Percentiles rank a stretch among this genome's conserved stretches.
These are phyloP conservation scores for Psittacus erithacus DNA, from an alignment of 2,113 vertebrate species.

Conservation along the genomic window DNA sequence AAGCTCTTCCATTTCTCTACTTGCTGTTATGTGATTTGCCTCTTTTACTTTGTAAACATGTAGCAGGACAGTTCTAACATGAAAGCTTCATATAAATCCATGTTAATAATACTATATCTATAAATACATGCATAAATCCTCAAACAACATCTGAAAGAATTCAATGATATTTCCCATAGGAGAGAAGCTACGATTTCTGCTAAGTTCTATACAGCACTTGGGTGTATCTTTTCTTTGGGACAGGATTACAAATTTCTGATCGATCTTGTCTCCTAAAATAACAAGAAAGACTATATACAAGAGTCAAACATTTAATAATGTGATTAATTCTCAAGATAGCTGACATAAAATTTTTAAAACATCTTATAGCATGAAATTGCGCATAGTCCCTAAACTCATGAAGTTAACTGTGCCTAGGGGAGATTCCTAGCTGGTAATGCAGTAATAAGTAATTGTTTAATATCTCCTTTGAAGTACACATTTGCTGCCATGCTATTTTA, in stretches of 20 bases:
- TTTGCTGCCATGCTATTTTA: constrained; percentile 4
- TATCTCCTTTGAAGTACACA: constrained; percentile 53
- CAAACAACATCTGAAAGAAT: not conserved
- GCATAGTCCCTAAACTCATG: not conserved
- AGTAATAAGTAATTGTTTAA: constrained; percentile 50
- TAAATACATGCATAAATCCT: not conserved
- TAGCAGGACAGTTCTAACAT: not conserved
- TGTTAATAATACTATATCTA: not conserved
- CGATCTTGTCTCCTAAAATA: not conserved
- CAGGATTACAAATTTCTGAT: not conserved
- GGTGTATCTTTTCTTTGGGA: not conserved
- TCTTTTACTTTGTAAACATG: not conserved
- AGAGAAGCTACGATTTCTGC: not conserved
- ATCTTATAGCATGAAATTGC: constrained; percentile 10
- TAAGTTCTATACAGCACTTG: not conserved
- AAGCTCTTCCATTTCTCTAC: not conserved
- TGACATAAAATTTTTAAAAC: constrained; percentile 36
- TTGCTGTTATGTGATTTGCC: not conserved
- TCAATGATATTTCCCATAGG: not conserved
- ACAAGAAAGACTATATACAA: not conserved
- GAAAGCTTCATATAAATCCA: not conserved
- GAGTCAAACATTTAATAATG: not conserved
- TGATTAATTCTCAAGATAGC: constrained; percentile 27
- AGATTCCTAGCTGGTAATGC: constrained; percentile 19
- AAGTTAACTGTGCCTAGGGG: constrained; percentile 18